Conservation (phyloP, 2,113 vertebrate species). For the Circaetus cinerascens region DNA sequence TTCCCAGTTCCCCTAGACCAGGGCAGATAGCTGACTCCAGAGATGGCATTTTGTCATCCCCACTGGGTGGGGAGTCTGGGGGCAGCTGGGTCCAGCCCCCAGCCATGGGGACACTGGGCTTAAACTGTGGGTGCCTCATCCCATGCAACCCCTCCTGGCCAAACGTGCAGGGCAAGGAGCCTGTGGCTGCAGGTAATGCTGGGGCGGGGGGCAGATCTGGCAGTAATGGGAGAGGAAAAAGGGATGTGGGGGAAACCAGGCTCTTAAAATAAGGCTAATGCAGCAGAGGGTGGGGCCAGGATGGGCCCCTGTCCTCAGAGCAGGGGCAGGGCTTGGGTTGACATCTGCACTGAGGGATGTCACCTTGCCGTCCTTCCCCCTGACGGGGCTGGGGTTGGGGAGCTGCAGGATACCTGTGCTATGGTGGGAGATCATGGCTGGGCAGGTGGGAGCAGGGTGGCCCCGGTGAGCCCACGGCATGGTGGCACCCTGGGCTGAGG, state of each 20-base stretch:
- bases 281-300: background rate
- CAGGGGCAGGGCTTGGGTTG: background rate
- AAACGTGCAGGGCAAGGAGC: background rate
- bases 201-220: background rate
- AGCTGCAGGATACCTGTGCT: background rate
- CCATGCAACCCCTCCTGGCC: rapidly evolving
- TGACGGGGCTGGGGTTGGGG: rapidly evolving
- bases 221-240: background rate
- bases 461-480: rapidly evolving
- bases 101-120: background rate
- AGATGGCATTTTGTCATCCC: background rate
- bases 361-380: background rate
- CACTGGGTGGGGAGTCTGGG: background rate
- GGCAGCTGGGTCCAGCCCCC: background rate
- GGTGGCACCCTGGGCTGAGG: background rate
- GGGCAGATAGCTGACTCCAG: background rate
- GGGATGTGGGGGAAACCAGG: background rate
- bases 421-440: background rate
- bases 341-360: background rate
- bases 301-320: rapidly evolving
- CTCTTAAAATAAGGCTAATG: background rate
- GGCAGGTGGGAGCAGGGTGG: too few species aligned
- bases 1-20: background rate
- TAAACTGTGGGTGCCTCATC: background rate
- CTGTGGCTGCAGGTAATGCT: background rate